Conservation (phyloP, 1,140 invertebrate species). For the Heliconius hewitsoni region DNA sequence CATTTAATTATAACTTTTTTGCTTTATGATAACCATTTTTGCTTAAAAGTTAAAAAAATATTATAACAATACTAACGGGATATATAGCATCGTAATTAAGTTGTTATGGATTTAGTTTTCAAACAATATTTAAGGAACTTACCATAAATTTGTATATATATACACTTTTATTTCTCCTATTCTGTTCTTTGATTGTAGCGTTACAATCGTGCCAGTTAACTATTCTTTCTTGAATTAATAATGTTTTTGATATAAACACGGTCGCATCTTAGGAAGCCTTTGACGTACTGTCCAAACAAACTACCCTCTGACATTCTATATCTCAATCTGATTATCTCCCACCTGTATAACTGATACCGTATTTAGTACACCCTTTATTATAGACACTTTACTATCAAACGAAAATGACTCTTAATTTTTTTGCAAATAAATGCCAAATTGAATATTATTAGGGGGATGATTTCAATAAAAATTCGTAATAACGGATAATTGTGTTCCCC, state of each 20-base stretch:
- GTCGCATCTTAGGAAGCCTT: constrained; percentile 35
- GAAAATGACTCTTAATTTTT: constrained; percentile 28
- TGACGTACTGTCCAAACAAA: constrained; percentile 45
- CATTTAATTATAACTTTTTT: too few relatives aligned
- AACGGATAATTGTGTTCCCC: constrained; percentile 67
- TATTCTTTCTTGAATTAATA: background rate
- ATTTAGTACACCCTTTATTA: constrained; percentile 53
- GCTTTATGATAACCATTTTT: too few relatives aligned
- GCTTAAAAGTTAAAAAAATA: background rate
- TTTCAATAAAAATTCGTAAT: constrained; percentile 54
- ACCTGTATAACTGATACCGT: constrained; percentile 65
- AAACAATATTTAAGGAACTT: too few relatives aligned
- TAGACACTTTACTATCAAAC: constrained; percentile 13
- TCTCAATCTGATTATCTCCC: constrained; percentile 61
- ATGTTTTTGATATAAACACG: background rate
- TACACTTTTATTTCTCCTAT: too few relatives aligned
- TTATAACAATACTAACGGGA: background rate
- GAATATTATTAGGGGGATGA: constrained; percentile 32
- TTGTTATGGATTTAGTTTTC: too few relatives aligned
- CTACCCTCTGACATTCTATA: constrained; percentile 50
- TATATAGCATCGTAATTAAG: too few relatives aligned
- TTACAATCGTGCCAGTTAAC: background rate
- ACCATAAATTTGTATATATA: too few relatives aligned
- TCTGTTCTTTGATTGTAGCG: too few relatives aligned
- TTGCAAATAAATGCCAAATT: constrained; percentile 25